Evolutionary conservation across 2,113 vertebrate species (phyloP), one percentile per base, ranked within the genome.

Genomic region (Strix aluco): DNA sequence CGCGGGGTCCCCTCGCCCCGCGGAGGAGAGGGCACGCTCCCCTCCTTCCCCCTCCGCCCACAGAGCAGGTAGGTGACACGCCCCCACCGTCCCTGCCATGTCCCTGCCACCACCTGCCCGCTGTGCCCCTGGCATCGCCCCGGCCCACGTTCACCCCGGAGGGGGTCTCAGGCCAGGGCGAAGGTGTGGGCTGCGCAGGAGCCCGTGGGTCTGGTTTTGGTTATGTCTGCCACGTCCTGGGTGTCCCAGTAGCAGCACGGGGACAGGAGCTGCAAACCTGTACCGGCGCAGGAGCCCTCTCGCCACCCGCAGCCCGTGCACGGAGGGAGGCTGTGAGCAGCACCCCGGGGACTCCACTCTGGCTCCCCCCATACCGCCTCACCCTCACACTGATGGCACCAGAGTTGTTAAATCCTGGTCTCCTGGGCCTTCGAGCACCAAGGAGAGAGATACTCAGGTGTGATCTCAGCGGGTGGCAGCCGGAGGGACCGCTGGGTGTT

Each of bases 171-270:
- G 58, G 22, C 21, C 2, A 2, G 9, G 29, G 32, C 1, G 2
- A 36, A 18, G n/a, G n/a, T 4, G 32, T 2, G n/a, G 18, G 61
- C 18, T n/a, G 63, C 27, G 3, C 46, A 13, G 82, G 25, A 72
- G 36, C 59, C 23, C 0, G 0, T 0, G 1, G 10, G 11, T 10
- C 42, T 47, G 26, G 7, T 19, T 20, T 78, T 0, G n/a, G 32
- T 38, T 29, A 61, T 0, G 2, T 20, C 38, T 3, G 3, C 40
- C 46, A 6, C 1, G 3, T 74, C 54, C 54, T 16, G 59, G n/a
- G 32, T 20, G 22, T 32, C 38, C 63, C 51, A 25, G 63, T 18
- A 19, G 47, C n/a, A 22, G 44, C 6, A 1, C 0, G 2, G 36
- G 23, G 36, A 25, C 36, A 6, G 15, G 26, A 58, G 30, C 52